phyloP scores from a whole-genome alignment of 2,113 vertebrate species.

The Takifugu bimaculatus region DNA sequence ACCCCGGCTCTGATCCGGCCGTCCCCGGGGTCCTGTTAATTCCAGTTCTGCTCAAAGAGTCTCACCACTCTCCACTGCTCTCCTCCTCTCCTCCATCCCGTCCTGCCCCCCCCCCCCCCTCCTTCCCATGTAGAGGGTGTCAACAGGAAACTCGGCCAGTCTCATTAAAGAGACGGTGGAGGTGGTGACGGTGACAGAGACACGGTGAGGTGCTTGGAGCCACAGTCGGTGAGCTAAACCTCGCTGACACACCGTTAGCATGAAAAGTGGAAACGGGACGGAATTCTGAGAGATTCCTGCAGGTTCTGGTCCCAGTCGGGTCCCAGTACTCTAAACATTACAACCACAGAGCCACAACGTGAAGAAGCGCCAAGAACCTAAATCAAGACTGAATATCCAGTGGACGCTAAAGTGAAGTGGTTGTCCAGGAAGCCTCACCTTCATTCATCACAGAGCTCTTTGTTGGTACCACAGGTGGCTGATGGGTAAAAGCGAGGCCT shows the following conservation, averaged over 20 bases:
- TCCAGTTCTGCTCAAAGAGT: conserved; percentile 67
- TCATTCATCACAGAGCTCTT: too few species aligned
- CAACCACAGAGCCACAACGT: not conserved
- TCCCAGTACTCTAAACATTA: not conserved
- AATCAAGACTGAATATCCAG: too few species aligned
- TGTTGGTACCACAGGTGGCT: too few species aligned
- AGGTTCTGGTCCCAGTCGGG: not conserved
- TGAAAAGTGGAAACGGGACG: conserved; percentile 1
- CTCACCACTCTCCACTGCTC: conserved; percentile 56
- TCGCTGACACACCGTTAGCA: conserved; percentile 24
- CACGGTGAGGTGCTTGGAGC: conserved; percentile 33
- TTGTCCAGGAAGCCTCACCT: not conserved
- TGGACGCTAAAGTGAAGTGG: not conserved
- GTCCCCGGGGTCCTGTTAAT: conserved; percentile 70
- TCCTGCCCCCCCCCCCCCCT: conserved; percentile 25
- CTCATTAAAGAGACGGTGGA: conserved; percentile 58
- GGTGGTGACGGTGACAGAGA: conserved; percentile 45
- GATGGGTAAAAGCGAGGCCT: too few species aligned
- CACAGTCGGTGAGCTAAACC: conserved; percentile 44
- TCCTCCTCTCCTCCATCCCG: conserved; percentile 21
- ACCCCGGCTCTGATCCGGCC: conserved; percentile 57
- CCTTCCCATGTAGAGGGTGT: conserved; percentile 23
- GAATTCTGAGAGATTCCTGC: conserved; percentile 1
- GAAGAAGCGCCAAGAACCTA: not conserved
- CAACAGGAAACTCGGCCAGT: conserved; percentile 46